phyloP scores from a whole-genome alignment of 2,113 vertebrate species.

The Pangasianodon hypophthalmus region DNA sequence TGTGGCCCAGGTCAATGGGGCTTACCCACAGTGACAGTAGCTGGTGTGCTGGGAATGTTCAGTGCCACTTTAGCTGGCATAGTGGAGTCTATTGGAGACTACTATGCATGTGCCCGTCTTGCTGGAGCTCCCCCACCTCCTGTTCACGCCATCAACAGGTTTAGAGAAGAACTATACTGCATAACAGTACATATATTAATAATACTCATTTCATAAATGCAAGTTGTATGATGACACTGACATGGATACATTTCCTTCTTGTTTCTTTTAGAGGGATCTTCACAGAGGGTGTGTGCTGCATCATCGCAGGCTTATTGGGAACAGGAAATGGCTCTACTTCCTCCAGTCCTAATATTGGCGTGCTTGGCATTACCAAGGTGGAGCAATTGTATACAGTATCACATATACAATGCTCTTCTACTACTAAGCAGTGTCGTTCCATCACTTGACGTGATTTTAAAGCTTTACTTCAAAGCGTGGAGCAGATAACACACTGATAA shows the following conservation, averaged over 20 bases:
- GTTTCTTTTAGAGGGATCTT: slow-evolving; percentile 87
- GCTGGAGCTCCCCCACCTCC: slow-evolving; percentile 89
- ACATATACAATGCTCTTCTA: neutral
- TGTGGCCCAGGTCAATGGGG: slow-evolving; percentile 90
- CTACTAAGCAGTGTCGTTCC: neutral
- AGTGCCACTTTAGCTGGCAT: slow-evolving; percentile 92
- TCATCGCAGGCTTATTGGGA: slow-evolving; percentile 90
- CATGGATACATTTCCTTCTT: neutral
- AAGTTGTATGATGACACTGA: neutral
- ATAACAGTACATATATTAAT: neutral
- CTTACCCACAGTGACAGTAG: slow-evolving; percentile 85
- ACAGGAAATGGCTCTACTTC: slow-evolving; percentile 98
- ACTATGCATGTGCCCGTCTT: slow-evolving; percentile 93
- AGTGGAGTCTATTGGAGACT: slow-evolving; percentile 95
- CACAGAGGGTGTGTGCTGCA: slow-evolving; percentile 90
- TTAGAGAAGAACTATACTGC: slow-evolving; percentile 10
- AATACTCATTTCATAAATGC: neutral
- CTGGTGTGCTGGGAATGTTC: slow-evolving; percentile 94
- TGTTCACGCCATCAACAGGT: slow-evolving; percentile 96
- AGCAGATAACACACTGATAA: neutral
- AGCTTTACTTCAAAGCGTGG: neutral
- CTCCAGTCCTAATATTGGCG: slow-evolving; percentile 96
- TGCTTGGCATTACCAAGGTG: slow-evolving; percentile 98
- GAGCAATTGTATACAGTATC: neutral
- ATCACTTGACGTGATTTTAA: neutral